Conservation (phyloP, 2,888 invertebrate species). For the Netelia fuscicornis region DNA sequence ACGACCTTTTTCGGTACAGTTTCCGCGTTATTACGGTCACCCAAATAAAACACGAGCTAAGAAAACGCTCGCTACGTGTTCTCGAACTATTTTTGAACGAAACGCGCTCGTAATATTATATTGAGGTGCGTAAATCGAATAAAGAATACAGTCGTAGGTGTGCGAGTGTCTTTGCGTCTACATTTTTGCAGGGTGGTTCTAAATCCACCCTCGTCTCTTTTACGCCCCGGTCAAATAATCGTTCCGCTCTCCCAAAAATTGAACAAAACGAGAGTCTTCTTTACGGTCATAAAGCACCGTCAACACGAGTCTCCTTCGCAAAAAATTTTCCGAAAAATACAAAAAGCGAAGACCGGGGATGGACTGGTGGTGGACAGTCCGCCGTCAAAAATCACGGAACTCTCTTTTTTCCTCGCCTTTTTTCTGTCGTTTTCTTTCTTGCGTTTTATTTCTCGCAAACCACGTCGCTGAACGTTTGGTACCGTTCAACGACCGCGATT, state of each 20-base stretch:
- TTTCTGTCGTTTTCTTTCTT: slow-evolving; percentile 52
- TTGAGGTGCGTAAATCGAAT: slow-evolving; percentile 71
- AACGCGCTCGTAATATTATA: slow-evolving; percentile 78
- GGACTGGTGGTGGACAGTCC: slow-evolving; percentile 19
- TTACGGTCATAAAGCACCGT: slow-evolving; percentile 59
- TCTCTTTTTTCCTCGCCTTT: slow-evolving; percentile 48
- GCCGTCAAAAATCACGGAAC: slow-evolving; percentile 52
- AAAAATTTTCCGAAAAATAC: slow-evolving; percentile 49
- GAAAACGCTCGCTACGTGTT: slow-evolving; percentile 41
- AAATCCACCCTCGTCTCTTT: slow-evolving; percentile 25
- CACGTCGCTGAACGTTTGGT: slow-evolving; percentile 49
- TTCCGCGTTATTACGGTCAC: slow-evolving; percentile 83
- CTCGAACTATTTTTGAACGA: slow-evolving; percentile 79
- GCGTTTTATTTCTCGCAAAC: slow-evolving; percentile 58
- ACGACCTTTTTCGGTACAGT: slow-evolving; percentile 78
- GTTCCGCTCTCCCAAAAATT: slow-evolving; percentile 33
- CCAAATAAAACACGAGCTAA: slow-evolving; percentile 79
- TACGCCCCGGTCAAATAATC: slow-evolving; percentile 25
- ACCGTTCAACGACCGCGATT: slow-evolving; percentile 61
- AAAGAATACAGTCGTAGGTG: slow-evolving; percentile 49
- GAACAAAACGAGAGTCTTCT: slow-evolving; percentile 45
- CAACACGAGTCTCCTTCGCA: slow-evolving; percentile 32
- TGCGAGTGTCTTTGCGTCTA: slow-evolving; percentile 32
- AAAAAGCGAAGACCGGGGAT: slow-evolving; percentile 38
- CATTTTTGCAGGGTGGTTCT: slow-evolving; percentile 36